Evolutionary conservation across 2,113 vertebrate genomes (phyloP).

Genomic region (Sphaerodactylus townsendi): DNA sequence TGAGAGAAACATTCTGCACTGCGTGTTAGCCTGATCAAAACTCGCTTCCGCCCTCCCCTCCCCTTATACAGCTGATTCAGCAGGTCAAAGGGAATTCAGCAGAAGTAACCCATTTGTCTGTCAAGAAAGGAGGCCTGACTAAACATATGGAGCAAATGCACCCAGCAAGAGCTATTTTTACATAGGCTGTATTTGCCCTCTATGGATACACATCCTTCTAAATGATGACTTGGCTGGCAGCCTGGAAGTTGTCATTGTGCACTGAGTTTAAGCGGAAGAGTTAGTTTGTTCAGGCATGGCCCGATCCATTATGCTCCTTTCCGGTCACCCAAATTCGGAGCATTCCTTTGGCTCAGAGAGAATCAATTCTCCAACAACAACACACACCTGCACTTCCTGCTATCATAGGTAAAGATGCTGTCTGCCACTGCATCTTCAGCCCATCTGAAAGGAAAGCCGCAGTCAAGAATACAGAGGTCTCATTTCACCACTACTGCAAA

Average conservation of each 20-base stretch:
- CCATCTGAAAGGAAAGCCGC: not conserved
- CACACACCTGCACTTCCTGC: not conserved
- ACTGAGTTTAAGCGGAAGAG: not conserved
- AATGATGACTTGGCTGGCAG: not conserved
- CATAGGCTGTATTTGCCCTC: not conserved
- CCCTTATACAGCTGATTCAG: not conserved
- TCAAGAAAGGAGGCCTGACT: not conserved
- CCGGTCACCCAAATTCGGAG: not conserved
- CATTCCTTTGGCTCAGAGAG: not conserved
- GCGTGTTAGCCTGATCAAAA: not conserved
- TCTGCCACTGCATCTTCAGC: not conserved
- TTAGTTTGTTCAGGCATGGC: not conserved
- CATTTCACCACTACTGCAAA: too few relatives aligned
- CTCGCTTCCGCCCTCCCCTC: not conserved
- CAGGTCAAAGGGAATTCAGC: not conserved
- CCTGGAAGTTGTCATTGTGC: slow-evolving; percentile 1
- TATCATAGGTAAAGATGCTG: not conserved
- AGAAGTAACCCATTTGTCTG: not conserved
- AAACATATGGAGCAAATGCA: not conserved
- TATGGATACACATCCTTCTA: not conserved
- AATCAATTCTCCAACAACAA: not conserved
- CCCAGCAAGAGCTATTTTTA: not conserved
- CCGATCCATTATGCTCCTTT: not conserved
- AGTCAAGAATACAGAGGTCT: too few relatives aligned
- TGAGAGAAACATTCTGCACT: too few relatives aligned